phyloP scores from a whole-genome alignment of 2,797 vertebrate genomes.

The Pelochelys cantorii region DNA sequence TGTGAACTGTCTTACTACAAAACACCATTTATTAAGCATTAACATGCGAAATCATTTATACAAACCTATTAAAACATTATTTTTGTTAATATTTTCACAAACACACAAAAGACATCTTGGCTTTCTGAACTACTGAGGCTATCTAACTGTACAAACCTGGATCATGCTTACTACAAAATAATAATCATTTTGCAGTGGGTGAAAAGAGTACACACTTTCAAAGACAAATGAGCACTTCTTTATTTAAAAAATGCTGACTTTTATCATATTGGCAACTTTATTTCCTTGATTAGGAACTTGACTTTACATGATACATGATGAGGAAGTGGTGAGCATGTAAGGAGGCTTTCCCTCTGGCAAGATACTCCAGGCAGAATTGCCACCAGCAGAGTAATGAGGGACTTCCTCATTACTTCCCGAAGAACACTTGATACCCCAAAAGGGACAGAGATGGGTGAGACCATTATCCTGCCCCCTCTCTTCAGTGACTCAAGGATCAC shows the following conservation, averaged over 20 bases:
- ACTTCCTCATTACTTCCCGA: neutral
- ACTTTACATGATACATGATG: neutral
- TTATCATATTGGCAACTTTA: neutral
- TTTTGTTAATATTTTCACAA: neutral
- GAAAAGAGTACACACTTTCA: neutral
- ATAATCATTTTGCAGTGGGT: neutral
- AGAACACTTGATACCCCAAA: neutral
- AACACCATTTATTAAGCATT: neutral
- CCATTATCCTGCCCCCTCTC: neutral
- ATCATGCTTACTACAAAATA: neutral
- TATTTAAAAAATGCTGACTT: neutral
- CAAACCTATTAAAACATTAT: neutral
- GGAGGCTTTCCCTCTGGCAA: neutral
- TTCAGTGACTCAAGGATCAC: neutral
- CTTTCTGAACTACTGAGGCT: neutral
- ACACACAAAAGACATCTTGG: neutral
- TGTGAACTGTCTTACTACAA: neutral
- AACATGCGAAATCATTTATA: neutral
- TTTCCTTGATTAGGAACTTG: neutral
- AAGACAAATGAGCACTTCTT: neutral
- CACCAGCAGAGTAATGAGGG: neutral
- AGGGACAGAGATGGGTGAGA: neutral
- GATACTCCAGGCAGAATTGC: neutral
- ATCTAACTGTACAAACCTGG: neutral
- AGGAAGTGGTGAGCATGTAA: neutral